Evolutionary conservation across 2,113 vertebrate genomes (phyloP).

Genomic region (Tringa solitaria): DNA sequence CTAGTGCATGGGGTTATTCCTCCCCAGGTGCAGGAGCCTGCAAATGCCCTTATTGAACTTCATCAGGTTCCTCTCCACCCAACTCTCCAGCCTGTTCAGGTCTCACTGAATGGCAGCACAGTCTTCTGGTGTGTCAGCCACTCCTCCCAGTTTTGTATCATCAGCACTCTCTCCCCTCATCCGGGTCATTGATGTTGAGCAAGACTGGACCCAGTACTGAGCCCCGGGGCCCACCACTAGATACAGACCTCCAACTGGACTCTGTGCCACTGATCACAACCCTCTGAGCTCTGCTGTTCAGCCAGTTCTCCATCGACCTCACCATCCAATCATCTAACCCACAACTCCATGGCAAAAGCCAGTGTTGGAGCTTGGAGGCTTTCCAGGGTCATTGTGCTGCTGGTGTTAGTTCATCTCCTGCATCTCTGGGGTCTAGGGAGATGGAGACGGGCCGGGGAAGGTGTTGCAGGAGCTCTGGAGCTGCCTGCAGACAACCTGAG

Average conservation of each 20-base stretch:
- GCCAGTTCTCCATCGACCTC: neutral
- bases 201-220: too few relatives aligned
- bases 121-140: neutral
- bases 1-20: neutral
- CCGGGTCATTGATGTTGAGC: neutral
- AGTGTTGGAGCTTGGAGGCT: neutral
- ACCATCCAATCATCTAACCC: neutral
- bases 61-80: neutral
- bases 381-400: neutral
- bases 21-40: neutral
- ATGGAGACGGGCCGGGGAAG: neutral
- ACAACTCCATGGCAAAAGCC: neutral
- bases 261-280: neutral
- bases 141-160: neutral
- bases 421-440: neutral
- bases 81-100: neutral
- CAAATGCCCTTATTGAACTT: neutral
- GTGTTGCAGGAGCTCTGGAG: neutral
- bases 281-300: neutral
- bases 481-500: neutral
- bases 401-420: neutral
- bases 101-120: neutral
- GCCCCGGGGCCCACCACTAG: too few relatives aligned
- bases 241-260: too few relatives aligned
- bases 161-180: neutral